These are phyloP conservation scores for Orchesella cincta DNA, from an alignment of 1,140 invertebrate species.

Conservation along the genomic window DNA sequence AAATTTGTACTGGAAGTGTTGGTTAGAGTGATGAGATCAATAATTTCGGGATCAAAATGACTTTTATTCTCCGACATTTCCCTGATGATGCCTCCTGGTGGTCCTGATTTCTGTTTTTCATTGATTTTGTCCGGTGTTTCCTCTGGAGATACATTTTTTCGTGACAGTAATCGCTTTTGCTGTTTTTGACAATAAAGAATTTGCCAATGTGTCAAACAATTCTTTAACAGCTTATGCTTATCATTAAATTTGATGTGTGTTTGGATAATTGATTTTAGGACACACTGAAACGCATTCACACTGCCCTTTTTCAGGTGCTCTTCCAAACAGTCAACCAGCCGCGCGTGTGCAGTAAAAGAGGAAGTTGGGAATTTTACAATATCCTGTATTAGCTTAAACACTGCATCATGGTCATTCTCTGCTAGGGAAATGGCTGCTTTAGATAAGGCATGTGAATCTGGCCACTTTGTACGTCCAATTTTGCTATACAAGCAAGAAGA, in stretches of 20 bases:
- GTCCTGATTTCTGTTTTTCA: background rate
- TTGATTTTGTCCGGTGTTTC: background rate
- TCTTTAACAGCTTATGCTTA: slow-evolving; percentile 29
- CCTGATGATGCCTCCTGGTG: background rate
- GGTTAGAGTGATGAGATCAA: background rate
- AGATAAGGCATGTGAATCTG: too few relatives aligned
- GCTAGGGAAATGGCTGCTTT: background rate
- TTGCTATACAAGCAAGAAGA: too few relatives aligned
- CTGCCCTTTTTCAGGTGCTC: too few relatives aligned
- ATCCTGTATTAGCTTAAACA: background rate
- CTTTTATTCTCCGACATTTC: background rate
- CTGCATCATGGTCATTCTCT: background rate
- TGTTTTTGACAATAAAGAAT: background rate
- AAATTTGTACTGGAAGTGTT: background rate
- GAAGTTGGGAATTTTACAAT: too few relatives aligned
- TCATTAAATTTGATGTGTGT: slow-evolving; percentile 1
- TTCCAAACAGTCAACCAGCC: too few relatives aligned
- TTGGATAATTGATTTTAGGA: background rate
- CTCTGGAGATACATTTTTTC: background rate
- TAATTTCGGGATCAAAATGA: background rate
- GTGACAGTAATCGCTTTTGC: background rate
- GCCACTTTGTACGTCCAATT: too few relatives aligned
- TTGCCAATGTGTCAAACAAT: slow-evolving; percentile 20
- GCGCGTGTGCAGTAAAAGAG: too few relatives aligned
- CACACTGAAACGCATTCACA: background rate